A percentile compares a stretch with the other conserved stretches of the same genome.
Evolutionary conservation across 37 sponge, comb jelly and placozoan genomes (phyloP).

Genomic region (Chondrilla cf. caribensis): DNA sequence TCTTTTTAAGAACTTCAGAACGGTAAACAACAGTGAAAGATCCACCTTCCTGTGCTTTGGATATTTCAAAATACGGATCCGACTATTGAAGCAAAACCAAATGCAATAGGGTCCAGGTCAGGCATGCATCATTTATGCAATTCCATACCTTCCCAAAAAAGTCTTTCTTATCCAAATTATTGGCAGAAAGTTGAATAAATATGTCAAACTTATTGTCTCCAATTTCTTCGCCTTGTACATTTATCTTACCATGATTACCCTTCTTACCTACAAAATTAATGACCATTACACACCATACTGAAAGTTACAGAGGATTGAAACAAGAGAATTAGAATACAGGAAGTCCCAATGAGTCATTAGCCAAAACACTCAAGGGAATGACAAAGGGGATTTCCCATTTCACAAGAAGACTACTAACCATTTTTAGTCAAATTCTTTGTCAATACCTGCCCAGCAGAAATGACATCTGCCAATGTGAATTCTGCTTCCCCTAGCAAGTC

Average conservation of each 20-base stretch:
- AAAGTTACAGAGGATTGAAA: no score
- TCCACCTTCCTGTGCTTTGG: conserved; percentile 76
- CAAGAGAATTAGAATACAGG: no score
- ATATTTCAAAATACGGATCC: conserved; percentile 89
- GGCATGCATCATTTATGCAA: background rate
- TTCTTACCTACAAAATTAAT: no score
- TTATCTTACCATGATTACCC: conserved; percentile 54
- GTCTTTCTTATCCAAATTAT: conserved; percentile 92
- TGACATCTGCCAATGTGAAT: conserved; percentile 73
- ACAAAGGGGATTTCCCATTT: no score
- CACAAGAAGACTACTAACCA: conserved; percentile 27
- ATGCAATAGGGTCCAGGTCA: no score
- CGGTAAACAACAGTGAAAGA: conserved; percentile 70
- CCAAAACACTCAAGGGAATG: no score
- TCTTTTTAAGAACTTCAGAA: conserved; percentile 74
- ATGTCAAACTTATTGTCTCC: conserved; percentile 71
- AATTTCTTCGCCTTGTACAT: conserved; percentile 67
- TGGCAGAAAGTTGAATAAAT: conserved; percentile 62
- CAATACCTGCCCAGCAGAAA: conserved; percentile 69
- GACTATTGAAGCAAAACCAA: conserved; percentile 66
- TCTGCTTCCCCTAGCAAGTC: conserved; percentile 73
- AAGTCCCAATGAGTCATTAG: no score
- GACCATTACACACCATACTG: no score
- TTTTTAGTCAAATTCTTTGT: conserved; percentile 48
- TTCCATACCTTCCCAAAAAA: conserved; percentile 87